Conservation (phyloP, 2,888 invertebrate genomes). For the Sinelater perroti region DNA sequence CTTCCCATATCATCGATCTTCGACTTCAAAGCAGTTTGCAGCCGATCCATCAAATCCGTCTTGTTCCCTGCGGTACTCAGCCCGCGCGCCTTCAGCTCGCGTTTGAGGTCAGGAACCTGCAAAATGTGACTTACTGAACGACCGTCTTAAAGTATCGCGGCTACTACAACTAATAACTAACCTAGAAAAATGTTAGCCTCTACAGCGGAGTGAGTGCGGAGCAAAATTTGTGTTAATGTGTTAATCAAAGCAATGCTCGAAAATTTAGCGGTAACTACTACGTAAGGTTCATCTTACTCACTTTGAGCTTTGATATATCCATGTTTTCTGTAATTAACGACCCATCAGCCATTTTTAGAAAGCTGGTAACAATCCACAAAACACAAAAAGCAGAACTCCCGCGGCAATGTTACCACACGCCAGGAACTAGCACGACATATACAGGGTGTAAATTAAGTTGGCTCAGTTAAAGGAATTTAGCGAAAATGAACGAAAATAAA, state of each 20-base stretch:
- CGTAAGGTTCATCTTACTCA: too few species aligned
- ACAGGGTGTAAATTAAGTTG: too few species aligned
- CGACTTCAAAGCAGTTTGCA: constrained; percentile 70
- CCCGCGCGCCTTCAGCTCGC: constrained; percentile 81
- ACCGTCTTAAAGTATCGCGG: neutral
- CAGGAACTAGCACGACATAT: too few species aligned
- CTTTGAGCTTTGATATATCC: constrained; percentile 36
- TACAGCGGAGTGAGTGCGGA: too few species aligned
- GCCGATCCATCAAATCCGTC: constrained; percentile 79
- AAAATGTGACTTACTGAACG: constrained; percentile 40
- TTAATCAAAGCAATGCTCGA: too few species aligned
- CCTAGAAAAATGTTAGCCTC: neutral
- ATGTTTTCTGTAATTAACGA: constrained; percentile 22
- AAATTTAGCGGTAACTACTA: neutral
- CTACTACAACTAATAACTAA: neutral
- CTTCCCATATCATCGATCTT: constrained; percentile 53
- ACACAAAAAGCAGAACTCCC: too few species aligned
- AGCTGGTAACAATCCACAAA: too few species aligned
- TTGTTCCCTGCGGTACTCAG: constrained; percentile 81
- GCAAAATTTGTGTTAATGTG: too few species aligned
- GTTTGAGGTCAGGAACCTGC: constrained; percentile 85
- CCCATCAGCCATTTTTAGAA: constrained; percentile 35
- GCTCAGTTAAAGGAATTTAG: too few species aligned
- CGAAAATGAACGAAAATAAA: too few species aligned
- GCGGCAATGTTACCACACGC: too few species aligned